A percentile compares a stretch with the other conserved stretches of the same genome.
Evolutionary conservation across 2,888 invertebrate species (phyloP).

Genomic region (Xylota segnis): DNA sequence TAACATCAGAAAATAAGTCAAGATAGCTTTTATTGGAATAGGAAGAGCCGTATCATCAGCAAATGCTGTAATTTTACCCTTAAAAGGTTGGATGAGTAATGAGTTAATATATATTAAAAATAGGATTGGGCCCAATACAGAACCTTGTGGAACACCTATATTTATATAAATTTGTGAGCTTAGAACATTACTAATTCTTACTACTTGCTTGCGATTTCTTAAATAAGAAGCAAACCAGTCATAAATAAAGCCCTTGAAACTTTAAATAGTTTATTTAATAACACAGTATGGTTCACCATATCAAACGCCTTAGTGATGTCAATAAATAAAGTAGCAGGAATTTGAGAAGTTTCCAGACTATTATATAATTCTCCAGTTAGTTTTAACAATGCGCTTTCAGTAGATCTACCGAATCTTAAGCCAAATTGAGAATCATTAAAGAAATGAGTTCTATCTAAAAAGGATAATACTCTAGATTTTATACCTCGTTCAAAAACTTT

Average conservation of each 20-base stretch:
- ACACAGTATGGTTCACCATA: constrained; percentile 11
- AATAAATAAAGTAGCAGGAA: constrained; percentile 22
- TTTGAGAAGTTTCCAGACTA: constrained; percentile 7
- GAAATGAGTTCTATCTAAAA: background rate
- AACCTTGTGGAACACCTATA: no score
- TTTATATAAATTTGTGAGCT: no score
- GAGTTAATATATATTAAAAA: no score
- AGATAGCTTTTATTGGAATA: no score
- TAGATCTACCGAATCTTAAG: background rate
- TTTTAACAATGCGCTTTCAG: background rate
- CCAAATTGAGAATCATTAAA: constrained; percentile 5
- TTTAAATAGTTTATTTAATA: constrained; percentile 31
- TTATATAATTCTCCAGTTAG: background rate
- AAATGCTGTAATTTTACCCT: no score
- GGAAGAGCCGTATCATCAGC: no score
- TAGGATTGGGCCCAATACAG: no score
- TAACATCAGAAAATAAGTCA: no score
- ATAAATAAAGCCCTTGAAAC: constrained; percentile 27
- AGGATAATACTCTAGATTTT: background rate
- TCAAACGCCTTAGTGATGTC: constrained; percentile 26
- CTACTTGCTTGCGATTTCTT: no score
- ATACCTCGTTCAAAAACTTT: no score
- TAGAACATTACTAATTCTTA: no score
- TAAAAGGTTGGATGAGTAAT: no score
- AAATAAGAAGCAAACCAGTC: constrained; percentile 31